phyloP scores from a whole-genome alignment of 1,140 invertebrate genomes.

The Zaprionus davidi region DNA sequence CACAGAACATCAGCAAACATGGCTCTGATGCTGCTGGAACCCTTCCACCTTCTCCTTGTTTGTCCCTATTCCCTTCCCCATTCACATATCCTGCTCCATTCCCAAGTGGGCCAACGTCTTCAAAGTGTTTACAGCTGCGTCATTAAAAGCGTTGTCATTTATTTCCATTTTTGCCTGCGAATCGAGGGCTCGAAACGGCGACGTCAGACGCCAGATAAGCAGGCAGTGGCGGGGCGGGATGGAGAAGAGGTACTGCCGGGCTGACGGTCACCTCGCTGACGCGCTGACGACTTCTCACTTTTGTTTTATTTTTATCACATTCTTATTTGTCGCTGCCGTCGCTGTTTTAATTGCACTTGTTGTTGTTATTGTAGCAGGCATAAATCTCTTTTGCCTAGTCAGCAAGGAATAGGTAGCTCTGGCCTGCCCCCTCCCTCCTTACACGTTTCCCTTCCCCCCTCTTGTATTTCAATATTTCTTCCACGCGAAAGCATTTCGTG shows the following conservation, averaged over 20 bases:
- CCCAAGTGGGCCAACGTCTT: constrained; percentile 69
- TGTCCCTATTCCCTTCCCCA: not conserved
- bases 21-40: constrained; percentile 39
- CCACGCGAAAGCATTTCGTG: constrained; percentile 31
- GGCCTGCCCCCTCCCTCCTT: not conserved
- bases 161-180: constrained; percentile 42
- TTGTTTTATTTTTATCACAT: constrained; percentile 70
- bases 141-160: constrained; percentile 73
- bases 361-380: constrained; percentile 45
- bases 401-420: constrained; percentile 21
- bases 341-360: constrained; percentile 65
- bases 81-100: not conserved
- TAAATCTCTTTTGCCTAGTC: constrained; percentile 40
- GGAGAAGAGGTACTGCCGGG: not conserved
- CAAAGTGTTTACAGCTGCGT: constrained; percentile 76
- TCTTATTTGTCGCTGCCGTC: constrained; percentile 59
- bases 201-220: not conserved
- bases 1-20: constrained; percentile 61
- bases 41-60: too few species aligned
- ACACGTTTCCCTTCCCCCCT: not conserved
- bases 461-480: constrained; percentile 35
- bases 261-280: constrained; percentile 37
- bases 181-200: not conserved
- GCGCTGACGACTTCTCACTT: constrained; percentile 57
- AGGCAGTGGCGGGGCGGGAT: not conserved